Conservation (phyloP, 2,888 invertebrate genomes). For the Eupithecia insigniata region DNA sequence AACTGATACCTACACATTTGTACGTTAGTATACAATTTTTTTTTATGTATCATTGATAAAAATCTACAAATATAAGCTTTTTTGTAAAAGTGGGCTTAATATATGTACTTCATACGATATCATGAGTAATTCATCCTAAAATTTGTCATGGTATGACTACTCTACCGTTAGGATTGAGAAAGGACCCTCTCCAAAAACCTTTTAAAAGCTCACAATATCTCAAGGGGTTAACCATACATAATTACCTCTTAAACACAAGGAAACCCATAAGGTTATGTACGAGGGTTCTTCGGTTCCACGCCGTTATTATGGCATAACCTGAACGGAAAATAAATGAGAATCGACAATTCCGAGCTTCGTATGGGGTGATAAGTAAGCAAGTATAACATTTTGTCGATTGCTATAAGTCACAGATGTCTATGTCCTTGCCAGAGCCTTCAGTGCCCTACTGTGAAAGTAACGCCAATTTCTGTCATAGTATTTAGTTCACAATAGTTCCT, state of each 20-base stretch:
- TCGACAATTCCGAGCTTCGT: constrained; percentile 42
- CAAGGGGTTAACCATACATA: constrained; percentile 31
- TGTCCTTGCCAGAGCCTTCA: constrained; percentile 31
- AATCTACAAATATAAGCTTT: not conserved
- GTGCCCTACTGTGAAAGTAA: not conserved
- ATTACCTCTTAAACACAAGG: constrained; percentile 31
- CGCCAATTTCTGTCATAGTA: not conserved
- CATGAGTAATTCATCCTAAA: not conserved
- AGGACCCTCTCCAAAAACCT: constrained; percentile 21
- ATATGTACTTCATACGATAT: not conserved
- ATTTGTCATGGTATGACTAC: not conserved
- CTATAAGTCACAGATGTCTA: constrained; percentile 45
- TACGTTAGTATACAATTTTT: too few relatives aligned
- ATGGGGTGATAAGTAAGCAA: constrained; percentile 45
- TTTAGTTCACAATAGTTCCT: too few relatives aligned
- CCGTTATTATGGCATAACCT: constrained; percentile 41
- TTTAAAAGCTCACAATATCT: constrained; percentile 25
- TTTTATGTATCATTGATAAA: not conserved
- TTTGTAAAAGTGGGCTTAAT: not conserved
- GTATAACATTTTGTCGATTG: constrained; percentile 40
- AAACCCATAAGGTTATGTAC: constrained; percentile 22
- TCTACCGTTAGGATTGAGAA: constrained; percentile 11
- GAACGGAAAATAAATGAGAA: constrained; percentile 44
- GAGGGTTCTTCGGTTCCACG: constrained; percentile 33
- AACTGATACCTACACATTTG: constrained; percentile 6